Base-by-base conservation (phyloP, 2,797 vertebrate genomes). In the Jordanella pulchra region DNA sequence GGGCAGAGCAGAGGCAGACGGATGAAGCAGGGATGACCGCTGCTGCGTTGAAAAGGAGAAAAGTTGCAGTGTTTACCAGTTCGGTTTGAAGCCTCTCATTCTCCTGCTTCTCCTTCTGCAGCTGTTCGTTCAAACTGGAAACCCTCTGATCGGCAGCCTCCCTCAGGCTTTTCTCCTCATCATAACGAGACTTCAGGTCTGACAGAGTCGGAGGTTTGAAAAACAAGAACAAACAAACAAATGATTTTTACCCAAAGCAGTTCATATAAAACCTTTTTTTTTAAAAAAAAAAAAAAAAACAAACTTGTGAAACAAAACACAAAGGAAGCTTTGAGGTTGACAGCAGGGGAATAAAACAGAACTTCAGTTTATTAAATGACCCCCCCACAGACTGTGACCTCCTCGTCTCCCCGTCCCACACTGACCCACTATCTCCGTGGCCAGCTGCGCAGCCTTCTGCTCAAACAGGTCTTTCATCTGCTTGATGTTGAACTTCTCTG, bases 381-480 rank as follows among this genome's bases (percentile, higher is more conserved):
- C 39, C 42, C 56, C 48, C 39, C 42, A 56, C 48, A 84, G 53
- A 84, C 72, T 65, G 48, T 58, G 28, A 25, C 47, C 55, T 75
- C 71, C 30, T 65, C 64, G 76, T 82, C 69, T 68, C 44, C 56
- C 14, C 17, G 48, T 28, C 13, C 45, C 74, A 84, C 64, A 95
- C 95, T 95, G 86, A 98, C 98, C 98, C 87, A 97, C 98, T 89
- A 98, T 96, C 94, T 99, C 98, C 63, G 97, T 99, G 66, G 97
- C 96, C 91, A 99, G 94, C 85, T 97, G 97, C 45, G 97, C 97
- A 6, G 98, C 98, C 92, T 99, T 99, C 93, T 99, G 98, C 90
- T 99, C 98, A 95, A 97, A 98, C 86, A 99, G 90, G 85, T 99
- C 98, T 95, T 98, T 99, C 98, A 99, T 98, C 93, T 99, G 98